Evolutionary conservation across 2,888 invertebrate genomes (phyloP).

Genomic region (Apamea monoglypha): DNA sequence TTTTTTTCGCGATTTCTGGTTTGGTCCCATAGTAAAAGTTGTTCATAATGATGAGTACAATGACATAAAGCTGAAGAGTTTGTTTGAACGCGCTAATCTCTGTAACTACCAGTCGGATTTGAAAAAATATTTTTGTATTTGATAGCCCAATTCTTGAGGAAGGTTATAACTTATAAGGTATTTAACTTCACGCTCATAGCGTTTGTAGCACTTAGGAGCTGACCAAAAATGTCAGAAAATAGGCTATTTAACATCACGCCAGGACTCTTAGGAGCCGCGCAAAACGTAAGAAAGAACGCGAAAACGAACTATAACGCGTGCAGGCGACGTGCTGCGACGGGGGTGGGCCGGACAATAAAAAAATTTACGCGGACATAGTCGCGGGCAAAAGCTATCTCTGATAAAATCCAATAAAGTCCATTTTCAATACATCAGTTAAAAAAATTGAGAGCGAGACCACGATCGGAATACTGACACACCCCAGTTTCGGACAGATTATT

Average conservation of each 20-base stretch:
- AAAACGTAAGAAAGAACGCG: background rate
- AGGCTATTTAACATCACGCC: background rate
- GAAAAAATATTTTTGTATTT: too few relatives aligned
- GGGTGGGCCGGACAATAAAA: background rate
- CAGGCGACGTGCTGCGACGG: background rate
- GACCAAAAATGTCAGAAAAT: too few relatives aligned
- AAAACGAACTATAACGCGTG: background rate
- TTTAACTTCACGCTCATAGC: too few relatives aligned
- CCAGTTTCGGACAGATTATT: conserved; percentile 11
- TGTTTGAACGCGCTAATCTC: background rate
- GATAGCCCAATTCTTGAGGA: background rate
- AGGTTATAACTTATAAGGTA: background rate
- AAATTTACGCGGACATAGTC: background rate
- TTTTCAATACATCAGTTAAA: background rate
- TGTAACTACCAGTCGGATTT: background rate
- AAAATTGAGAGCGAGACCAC: background rate
- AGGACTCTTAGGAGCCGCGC: background rate
- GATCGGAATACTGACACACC: background rate
- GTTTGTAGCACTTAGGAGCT: too few relatives aligned
- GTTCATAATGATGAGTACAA: too few relatives aligned
- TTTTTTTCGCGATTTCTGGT: too few relatives aligned
- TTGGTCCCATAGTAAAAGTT: too few relatives aligned
- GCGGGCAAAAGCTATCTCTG: background rate
- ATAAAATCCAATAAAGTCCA: background rate
- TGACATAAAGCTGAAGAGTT: background rate